Evolutionary conservation across 2,113 vertebrate species (phyloP), one percentile per base, ranked within the genome.

Genomic region (Atlantisia rogersi): DNA sequence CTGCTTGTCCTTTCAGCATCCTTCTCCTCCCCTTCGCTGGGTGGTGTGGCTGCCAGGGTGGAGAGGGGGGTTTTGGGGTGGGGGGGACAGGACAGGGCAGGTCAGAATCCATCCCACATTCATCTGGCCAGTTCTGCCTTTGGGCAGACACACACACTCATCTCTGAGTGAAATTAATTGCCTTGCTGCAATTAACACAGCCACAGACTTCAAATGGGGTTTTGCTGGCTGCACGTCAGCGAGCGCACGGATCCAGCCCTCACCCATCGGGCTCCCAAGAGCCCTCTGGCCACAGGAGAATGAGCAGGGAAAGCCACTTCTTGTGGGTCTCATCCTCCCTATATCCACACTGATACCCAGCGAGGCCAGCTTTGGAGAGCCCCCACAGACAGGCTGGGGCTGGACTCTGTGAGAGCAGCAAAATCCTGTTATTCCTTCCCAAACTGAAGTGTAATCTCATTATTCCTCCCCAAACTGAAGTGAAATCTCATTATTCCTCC

Each of bases 291-390:
- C 28, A 1, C 0, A 9, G 63, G 20, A 4, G 5, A 58, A 37
- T 3, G 20, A 9, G 17, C 2, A 3, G 60, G 42, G 63, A 37
- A 74, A 7, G 37, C 2, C 48, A 1, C 68, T 4, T 26, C 13
- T 32, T 8, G 28, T 13, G 22, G 63, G 11, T 42, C 52, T 35
- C 44, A 15, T 6, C 42, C 80, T 17, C 26, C 25, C 50, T 52
- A 52, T 8, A 8, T 25, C 50, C 8, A 2, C 24, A 46, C 11
- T 26, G 8, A 7, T 7, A 56, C 32, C 60, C 39, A 5, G 75
- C 11, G 53, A 29, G 29, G 3, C 3, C 0, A 0, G 2, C 11
- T 58, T 17, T 22, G n/a, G 32, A 1, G 2, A 58, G 35, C 32
- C 63, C 68, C 5, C 4, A 19, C 28, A 24, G 53, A 44, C 15